phyloP scores from a whole-genome alignment of 2,888 invertebrate genomes.

The Phanerotoma sp. region DNA sequence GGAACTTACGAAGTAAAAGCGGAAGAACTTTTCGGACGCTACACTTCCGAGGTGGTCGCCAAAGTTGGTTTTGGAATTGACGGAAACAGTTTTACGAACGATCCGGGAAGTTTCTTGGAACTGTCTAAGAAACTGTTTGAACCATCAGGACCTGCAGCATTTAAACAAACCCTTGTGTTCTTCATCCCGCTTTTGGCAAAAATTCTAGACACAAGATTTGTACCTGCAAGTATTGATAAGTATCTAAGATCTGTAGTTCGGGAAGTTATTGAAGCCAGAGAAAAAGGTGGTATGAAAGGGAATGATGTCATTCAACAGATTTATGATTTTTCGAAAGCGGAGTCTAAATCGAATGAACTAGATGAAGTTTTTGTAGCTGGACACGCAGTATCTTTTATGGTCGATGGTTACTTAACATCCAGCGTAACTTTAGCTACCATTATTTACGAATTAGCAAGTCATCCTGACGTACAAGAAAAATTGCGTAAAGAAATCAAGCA shows the following conservation, averaged over 20 bases:
- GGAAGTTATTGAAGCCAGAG: slow-evolving; percentile 37
- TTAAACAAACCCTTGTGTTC: slow-evolving; percentile 23
- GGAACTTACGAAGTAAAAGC: slow-evolving; percentile 31
- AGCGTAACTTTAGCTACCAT: slow-evolving; percentile 57
- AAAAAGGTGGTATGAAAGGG: slow-evolving; percentile 37
- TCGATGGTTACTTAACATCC: slow-evolving; percentile 62
- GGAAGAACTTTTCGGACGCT: slow-evolving; percentile 36
- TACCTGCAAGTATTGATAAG: slow-evolving; percentile 31
- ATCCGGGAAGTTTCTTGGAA: slow-evolving; percentile 27
- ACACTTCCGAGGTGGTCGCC: slow-evolving; percentile 43
- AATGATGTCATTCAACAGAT: slow-evolving; percentile 59
- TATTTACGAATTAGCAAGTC: slow-evolving; percentile 57
- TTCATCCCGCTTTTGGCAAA: slow-evolving; percentile 28
- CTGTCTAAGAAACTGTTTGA: slow-evolving; percentile 30
- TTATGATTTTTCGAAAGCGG: background rate
- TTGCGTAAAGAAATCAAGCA: slow-evolving; percentile 57
- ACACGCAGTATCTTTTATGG: slow-evolving; percentile 59
- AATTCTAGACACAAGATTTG: slow-evolving; percentile 22
- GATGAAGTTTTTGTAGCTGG: slow-evolving; percentile 51
- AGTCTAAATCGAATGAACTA: slow-evolving; percentile 1
- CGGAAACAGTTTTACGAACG: slow-evolving; percentile 40
- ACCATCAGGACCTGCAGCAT: slow-evolving; percentile 9
- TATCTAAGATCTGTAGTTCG: slow-evolving; percentile 40
- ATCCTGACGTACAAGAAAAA: slow-evolving; percentile 58
- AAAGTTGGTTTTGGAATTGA: slow-evolving; percentile 41